Conservation (phyloP, 2,113 vertebrate genomes). For the Lamprotornis superbus region DNA sequence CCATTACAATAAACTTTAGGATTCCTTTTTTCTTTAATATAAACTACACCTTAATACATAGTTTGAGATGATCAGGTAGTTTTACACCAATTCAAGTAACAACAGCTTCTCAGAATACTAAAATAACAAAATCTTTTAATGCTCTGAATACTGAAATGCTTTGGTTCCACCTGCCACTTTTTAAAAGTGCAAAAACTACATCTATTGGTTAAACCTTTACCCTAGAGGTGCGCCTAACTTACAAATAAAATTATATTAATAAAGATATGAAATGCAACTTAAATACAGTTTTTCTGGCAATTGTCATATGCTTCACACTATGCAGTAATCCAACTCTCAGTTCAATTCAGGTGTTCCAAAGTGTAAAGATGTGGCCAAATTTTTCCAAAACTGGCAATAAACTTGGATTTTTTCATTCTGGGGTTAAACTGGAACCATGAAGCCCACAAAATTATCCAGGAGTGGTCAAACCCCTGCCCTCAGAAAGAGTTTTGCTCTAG, state of each 20-base stretch:
- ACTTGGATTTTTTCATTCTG: neutral
- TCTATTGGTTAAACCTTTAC: conserved; percentile 15
- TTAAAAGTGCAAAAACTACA: conserved; percentile 9
- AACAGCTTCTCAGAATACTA: conserved; percentile 7
- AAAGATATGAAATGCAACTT: neutral
- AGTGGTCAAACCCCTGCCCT: neutral
- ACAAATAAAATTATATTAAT: conserved; percentile 30
- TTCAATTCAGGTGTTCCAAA: neutral
- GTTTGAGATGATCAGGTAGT: conserved; percentile 44
- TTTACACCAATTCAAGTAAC: conserved; percentile 51
- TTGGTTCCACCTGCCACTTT: conserved; percentile 24
- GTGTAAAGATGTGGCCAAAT: neutral
- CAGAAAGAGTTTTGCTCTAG: neutral
- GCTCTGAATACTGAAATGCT: conserved; percentile 16
- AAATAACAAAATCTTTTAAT: conserved; percentile 3
- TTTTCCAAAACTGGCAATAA: neutral
- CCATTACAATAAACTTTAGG: conserved; percentile 53
- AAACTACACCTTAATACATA: conserved; percentile 60
- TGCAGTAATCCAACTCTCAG: neutral
- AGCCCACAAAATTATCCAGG: neutral
- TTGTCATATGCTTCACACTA: neutral
- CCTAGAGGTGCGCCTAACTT: neutral
- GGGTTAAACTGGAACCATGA: neutral
- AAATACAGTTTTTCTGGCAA: neutral
- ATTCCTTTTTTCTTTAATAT: conserved; percentile 57